Conservation (phyloP, 2,797 vertebrate species). For the Amniataba percoides region DNA sequence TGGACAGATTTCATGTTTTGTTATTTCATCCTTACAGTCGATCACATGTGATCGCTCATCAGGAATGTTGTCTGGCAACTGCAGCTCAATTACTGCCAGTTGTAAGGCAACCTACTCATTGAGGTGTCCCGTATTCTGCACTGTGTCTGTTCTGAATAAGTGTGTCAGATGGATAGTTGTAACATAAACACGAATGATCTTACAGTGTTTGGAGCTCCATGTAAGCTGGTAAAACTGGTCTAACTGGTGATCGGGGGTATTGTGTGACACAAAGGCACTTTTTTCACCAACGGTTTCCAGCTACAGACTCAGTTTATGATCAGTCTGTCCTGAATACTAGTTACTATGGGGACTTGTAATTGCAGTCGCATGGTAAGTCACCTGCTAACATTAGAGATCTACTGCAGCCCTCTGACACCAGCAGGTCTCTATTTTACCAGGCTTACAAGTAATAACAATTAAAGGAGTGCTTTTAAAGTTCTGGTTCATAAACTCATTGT, state of each 20-base stretch:
- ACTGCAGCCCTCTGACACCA: too few relatives aligned
- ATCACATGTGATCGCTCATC: conserved; percentile 12
- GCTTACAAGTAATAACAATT: too few relatives aligned
- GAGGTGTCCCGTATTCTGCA: background rate
- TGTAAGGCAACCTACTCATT: conserved; percentile 13
- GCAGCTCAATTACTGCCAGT: background rate
- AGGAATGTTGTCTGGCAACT: conserved; percentile 46
- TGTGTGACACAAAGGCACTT: background rate
- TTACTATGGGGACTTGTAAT: background rate
- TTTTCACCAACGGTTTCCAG: background rate
- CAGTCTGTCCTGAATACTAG: background rate
- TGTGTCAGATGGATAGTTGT: conserved; percentile 8
- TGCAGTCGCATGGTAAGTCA: background rate
- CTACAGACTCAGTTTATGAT: background rate
- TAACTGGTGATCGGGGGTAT: conserved; percentile 7
- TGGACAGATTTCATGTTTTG: background rate
- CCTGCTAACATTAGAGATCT: too few relatives aligned
- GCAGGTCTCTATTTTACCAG: too few relatives aligned
- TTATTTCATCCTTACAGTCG: conserved; percentile 1
- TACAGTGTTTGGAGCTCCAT: background rate
- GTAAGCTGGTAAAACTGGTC: conserved; percentile 50
- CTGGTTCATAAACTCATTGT: too few relatives aligned
- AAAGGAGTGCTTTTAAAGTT: too few relatives aligned
- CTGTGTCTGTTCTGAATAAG: conserved; percentile 10
- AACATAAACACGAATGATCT: conserved; percentile 27